Conservation (phyloP, 1,140 invertebrate genomes). For the Dendroctonus valens region DNA sequence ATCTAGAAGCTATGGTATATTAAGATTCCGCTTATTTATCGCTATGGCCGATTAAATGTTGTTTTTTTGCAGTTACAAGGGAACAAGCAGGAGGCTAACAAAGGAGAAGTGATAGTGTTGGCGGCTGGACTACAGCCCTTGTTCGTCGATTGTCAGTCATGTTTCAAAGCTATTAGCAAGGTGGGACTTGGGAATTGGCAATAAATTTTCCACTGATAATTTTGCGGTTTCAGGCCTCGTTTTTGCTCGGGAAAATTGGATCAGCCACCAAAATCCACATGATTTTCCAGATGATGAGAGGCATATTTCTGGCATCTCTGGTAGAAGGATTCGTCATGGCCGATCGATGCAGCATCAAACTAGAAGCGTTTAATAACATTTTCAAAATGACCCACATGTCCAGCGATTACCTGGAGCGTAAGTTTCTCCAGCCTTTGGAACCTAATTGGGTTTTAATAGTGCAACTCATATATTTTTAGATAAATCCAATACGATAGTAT, state of each 20-base stretch:
- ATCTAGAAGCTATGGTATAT: slow-evolving; percentile 73
- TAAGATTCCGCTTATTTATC: background rate
- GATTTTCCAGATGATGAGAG: slow-evolving; percentile 65
- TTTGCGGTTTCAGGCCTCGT: slow-evolving; percentile 54
- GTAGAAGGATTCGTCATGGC: slow-evolving; percentile 91
- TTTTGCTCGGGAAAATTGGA: slow-evolving; percentile 74
- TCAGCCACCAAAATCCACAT: slow-evolving; percentile 89
- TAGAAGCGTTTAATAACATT: slow-evolving; percentile 87
- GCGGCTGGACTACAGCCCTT: slow-evolving; percentile 83
- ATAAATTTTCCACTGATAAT: slow-evolving; percentile 54
- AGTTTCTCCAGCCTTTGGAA: background rate
- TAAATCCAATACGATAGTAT: slow-evolving; percentile 73
- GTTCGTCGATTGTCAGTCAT: slow-evolving; percentile 89
- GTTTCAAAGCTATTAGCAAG: slow-evolving; percentile 89
- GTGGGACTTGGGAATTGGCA: slow-evolving; percentile 2
- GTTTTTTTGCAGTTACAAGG: slow-evolving; percentile 68
- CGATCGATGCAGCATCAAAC: slow-evolving; percentile 83
- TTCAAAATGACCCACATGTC: slow-evolving; percentile 79
- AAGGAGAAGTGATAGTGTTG: slow-evolving; percentile 84
- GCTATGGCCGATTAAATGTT: no score
- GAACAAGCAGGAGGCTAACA: slow-evolving; percentile 81
- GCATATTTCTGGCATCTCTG: slow-evolving; percentile 78
- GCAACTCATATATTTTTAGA: slow-evolving; percentile 56
- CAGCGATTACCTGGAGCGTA: slow-evolving; percentile 66
- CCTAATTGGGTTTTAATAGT: background rate